Evolutionary conservation across 1,140 invertebrate species (phyloP), one percentile per base, ranked within the genome.

Genomic region (Magallana angulata): DNA sequence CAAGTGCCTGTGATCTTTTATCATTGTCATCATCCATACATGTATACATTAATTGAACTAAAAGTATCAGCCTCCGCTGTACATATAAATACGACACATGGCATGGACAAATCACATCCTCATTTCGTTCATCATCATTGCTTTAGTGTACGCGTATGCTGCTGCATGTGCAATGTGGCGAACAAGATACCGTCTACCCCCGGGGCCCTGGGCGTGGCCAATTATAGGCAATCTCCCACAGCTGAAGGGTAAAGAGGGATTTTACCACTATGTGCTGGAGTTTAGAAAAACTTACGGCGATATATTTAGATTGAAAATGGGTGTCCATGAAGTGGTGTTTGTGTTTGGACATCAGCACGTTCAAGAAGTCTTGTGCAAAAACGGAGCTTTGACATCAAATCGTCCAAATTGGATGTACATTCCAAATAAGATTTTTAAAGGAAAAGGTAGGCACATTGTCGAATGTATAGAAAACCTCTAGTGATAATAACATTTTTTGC

Each of bases 211-310:
- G 48, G 81, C 16, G 18, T 82, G 48, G 81, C 81, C 81, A 8
- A 57, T 82, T n/a, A 56, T 82, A n/a, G 81, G 81, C 5, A 82
- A 82, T 56, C 57, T 82, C 48, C 81, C n/a, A 8, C 81, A 82
- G 36, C 56, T 82, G 1, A 18, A 57, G 1, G 57, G 81, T 57
- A 58, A 24, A 7, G 18, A n/a, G 7, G 81, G 81, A n/a, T 58
- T 82, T 24, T 82, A 82, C 81, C 18, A 82, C 57, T 6, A 82
- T 7, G 48, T 82, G 5, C 16, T 82, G 48, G 57, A 82, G n/a
- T 82, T 82, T 56, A 82, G 81, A 30, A 9, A 82, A 56, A 30
- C 5, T 7, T 82, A 82, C 9, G 81, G 81, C 36, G 81, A 82
- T 58, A 58, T 82, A 0, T 82, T 82, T 58, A 57, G 81, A 18